A percentile compares a stretch with the other conserved stretches of the same genome.
Conservation (phyloP, 2,797 vertebrate species). For the Sebastiscus albofasciatus region DNA sequence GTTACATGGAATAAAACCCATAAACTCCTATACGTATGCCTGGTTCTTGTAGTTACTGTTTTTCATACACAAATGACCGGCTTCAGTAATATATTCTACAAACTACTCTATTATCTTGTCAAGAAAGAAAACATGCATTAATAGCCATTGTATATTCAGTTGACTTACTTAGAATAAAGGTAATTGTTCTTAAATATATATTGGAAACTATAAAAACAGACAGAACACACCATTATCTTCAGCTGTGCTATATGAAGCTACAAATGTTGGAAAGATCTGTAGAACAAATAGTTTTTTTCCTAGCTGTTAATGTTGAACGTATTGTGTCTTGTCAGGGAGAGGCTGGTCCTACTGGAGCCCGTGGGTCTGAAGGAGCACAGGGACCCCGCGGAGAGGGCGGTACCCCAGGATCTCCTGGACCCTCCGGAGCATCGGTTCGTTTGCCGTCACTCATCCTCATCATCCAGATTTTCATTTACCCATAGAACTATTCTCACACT, state of each 20-base stretch:
- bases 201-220: neutral
- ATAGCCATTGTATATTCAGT: neutral
- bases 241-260: neutral
- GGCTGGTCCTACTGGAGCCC: constrained; percentile 93
- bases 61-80: neutral
- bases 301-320: neutral
- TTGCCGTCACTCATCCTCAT: neutral
- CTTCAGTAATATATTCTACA: neutral
- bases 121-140: neutral
- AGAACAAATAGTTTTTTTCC: neutral
- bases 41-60: neutral
- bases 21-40: neutral
- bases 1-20: neutral
- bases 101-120: neutral
- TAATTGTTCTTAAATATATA: neutral
- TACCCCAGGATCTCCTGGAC: constrained; percentile 94
- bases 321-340: constrained; percentile 86
- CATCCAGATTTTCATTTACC: constrained; percentile 61
- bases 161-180: neutral
- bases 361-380: constrained; percentile 93
- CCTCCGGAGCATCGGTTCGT: constrained; percentile 88
- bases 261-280: neutral
- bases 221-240: neutral
- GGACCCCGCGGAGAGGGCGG: constrained; percentile 93
- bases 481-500: neutral